Base-by-base conservation (phyloP, 2,888 invertebrate genomes). In the Hetaerina titia region DNA sequence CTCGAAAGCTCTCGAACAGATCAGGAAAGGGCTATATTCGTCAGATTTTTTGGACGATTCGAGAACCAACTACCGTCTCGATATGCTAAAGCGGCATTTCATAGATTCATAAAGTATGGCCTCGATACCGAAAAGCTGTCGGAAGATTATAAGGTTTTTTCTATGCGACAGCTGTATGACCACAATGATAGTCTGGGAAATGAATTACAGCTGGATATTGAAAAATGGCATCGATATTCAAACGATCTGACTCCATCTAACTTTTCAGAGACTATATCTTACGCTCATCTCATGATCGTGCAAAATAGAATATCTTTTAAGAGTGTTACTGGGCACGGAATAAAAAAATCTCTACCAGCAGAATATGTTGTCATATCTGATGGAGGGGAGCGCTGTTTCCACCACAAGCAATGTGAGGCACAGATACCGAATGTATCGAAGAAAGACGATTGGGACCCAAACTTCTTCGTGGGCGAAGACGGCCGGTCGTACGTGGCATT, bases 381-480 rank as follows among this genome's bases (percentile, higher is more conserved):
- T 22, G 81, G 25, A 25, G 31, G 81, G 31, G 81, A 81, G 4
- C 81, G 81, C 31, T 81, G 81, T n/a, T 31, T 25, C 31, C 11
- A 81, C 13, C 81, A 22, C 31, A 31, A 81, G 31, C 9, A 81
- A 31, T 81, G 81, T 81, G 25, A 81, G 11, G 6, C 81, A 81
- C 11, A 22, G 4, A 13, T 22, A 31, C 22, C 6, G 25, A 4
- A 25, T 81, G 81, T 22, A 25, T 11, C 81, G 9, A 6, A 11
- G 0, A 69, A 17, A 7, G 69, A n/a, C 69, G 11, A 25, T 11
- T 81, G 1, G 45, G 4, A 31, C 15, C 31, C 31, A 31, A 81
- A 81, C 81, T 81, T 81, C 31, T 81, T 81, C 81, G 31, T 81
- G 13, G 81, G 81, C 81, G 81, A 81, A 22, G 81, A 81, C 15